These are phyloP conservation scores for Tetranychus piercei DNA, from an alignment of 2,888 invertebrate genomes.

Conservation along the genomic window DNA sequence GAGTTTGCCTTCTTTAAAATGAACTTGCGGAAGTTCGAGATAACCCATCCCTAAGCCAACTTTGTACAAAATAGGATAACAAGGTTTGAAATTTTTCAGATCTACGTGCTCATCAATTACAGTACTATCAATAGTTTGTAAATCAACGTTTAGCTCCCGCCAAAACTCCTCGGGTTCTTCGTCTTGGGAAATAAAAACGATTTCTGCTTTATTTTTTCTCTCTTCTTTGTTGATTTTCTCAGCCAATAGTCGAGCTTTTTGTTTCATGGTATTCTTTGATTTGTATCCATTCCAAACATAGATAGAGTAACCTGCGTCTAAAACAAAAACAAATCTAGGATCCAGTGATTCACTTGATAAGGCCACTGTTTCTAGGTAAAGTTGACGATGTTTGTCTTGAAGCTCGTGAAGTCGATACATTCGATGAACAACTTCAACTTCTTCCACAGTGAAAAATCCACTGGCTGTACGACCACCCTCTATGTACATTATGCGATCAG, in stretches of 20 bases:
- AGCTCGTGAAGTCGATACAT: conserved; percentile 76
- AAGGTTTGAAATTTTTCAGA: conserved; percentile 44
- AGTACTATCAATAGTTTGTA: conserved; percentile 5
- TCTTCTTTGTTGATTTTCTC: conserved; percentile 98
- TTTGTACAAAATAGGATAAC: conserved; percentile 62
- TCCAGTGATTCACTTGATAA: conserved; percentile 56
- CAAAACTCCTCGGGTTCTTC: conserved; percentile 71
- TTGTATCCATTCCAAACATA: conserved; percentile 73
- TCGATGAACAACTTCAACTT: conserved; percentile 59
- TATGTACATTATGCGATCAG: conserved; percentile 74
- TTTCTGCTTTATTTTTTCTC: conserved; percentile 79
- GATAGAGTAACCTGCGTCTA: conserved; percentile 67
- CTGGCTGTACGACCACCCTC: conserved; percentile 93
- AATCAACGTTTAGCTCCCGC: conserved; percentile 36
- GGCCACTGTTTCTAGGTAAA: conserved; percentile 67
- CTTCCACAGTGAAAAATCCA: conserved; percentile 91
- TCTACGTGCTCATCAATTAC: conserved; percentile 44
- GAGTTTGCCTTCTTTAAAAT: conserved; percentile 40
- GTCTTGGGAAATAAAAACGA: conserved; percentile 60
- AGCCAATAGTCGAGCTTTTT: conserved; percentile 70
- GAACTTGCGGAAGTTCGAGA: conserved; percentile 77
- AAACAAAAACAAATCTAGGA: conserved; percentile 70
- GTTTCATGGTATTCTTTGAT: conserved; percentile 55
- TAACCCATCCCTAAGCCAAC: conserved; percentile 97
- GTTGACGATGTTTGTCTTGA: conserved; percentile 59